A percentile compares a stretch with the other conserved stretches of the same genome.
Evolutionary conservation across 2,113 vertebrate species (phyloP).

Genomic region (Ginglymostoma cirratum): DNA sequence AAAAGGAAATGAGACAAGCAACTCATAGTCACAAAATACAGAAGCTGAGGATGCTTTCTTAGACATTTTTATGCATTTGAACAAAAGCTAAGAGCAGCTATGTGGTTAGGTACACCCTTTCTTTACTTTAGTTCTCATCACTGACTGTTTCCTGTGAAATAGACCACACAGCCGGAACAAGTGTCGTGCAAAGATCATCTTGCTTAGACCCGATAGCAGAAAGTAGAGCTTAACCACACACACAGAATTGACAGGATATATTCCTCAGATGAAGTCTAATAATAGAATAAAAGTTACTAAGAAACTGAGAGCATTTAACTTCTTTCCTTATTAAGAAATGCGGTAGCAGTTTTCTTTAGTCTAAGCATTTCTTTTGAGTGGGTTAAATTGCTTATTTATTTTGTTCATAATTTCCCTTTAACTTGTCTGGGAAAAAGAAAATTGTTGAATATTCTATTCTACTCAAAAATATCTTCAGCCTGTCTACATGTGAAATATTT

Average conservation of each 20-base stretch:
- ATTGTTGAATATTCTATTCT: neutral
- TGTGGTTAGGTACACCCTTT: constrained; percentile 20
- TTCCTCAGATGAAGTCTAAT: constrained; percentile 23
- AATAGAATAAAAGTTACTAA: neutral
- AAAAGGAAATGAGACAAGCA: neutral
- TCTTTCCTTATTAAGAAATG: neutral
- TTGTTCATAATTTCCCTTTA: neutral
- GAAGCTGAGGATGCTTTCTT: constrained; percentile 26
- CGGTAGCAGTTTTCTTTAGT: neutral
- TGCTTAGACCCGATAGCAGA: neutral
- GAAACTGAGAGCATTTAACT: neutral
- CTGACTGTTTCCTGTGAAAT: constrained; percentile 20
- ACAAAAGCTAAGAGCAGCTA: neutral
- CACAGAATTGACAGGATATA: constrained; percentile 22
- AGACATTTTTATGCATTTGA: neutral
- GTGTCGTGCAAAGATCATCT: constrained; percentile 3
- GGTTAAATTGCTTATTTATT: neutral
- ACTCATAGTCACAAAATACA: neutral
- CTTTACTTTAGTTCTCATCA: constrained; percentile 17
- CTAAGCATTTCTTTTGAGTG: neutral
- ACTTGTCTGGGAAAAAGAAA: neutral
- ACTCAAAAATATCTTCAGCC: neutral
- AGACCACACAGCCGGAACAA: constrained; percentile 18
- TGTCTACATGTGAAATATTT: neutral
- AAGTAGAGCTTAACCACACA: constrained; percentile 25